Evolutionary conservation across 2,113 vertebrate species (phyloP).

Genomic region (Takifugu bimaculatus): DNA sequence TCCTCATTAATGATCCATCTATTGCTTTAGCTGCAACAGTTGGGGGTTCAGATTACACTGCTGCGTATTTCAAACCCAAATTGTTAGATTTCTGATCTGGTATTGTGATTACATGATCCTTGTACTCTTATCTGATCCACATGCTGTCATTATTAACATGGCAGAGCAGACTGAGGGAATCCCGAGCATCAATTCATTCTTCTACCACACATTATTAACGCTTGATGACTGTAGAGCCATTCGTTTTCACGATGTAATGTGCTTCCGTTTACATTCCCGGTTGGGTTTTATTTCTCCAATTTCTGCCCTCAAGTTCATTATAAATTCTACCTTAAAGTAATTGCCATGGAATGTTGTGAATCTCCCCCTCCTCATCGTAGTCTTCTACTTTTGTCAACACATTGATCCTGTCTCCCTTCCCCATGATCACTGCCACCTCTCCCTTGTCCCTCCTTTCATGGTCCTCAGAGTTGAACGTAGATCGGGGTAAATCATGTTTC

Average conservation of each 20-base stretch:
- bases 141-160: too few species aligned
- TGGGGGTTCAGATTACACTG: not conserved
- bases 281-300: conserved; percentile 16
- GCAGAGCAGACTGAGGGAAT: not conserved
- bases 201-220: conserved; percentile 51
- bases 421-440: conserved; percentile 67
- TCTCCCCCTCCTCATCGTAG: conserved; percentile 70
- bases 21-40: too few species aligned
- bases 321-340: conserved; percentile 44
- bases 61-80: too few species aligned
- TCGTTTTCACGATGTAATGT: conserved; percentile 2
- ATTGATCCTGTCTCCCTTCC: conserved; percentile 73
- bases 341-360: conserved; percentile 69
- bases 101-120: too few species aligned
- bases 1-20: too few species aligned
- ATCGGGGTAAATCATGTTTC: conserved; percentile 85
- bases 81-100: too few species aligned
- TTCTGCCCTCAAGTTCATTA: conserved; percentile 44
- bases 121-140: too few species aligned
- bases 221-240: conserved; percentile 29
- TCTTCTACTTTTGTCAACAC: conserved; percentile 73
- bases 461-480: conserved; percentile 90
- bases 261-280: conserved; percentile 9
- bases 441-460: conserved; percentile 75
- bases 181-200: conserved; percentile 28